Conservation (phyloP, 2,888 invertebrate genomes). For the Cynaeus angustus region DNA sequence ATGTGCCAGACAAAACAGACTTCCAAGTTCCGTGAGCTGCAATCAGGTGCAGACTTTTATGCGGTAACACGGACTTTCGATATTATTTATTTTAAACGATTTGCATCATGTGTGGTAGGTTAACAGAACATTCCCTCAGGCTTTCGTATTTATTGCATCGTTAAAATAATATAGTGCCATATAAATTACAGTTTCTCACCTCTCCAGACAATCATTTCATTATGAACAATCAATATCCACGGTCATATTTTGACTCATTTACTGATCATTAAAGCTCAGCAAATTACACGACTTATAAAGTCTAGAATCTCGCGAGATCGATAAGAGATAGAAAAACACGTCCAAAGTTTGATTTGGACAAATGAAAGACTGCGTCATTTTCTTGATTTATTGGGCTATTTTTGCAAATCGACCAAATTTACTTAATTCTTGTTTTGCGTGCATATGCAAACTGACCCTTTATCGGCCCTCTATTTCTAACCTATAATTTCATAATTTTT, state of each 20-base stretch:
- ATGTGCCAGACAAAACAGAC: background rate
- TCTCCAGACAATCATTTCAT: constrained; percentile 44
- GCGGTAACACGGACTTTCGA: constrained; percentile 14
- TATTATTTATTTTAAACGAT: constrained; percentile 35
- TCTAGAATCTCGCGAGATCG: too few relatives aligned
- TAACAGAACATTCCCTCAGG: constrained; percentile 31
- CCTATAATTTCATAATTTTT: constrained; percentile 11
- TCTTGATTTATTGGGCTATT: constrained; percentile 35
- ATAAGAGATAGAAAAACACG: constrained; percentile 38
- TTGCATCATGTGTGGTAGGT: constrained; percentile 35
- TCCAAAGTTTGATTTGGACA: constrained; percentile 37
- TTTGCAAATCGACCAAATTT: constrained; percentile 39
- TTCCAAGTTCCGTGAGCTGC: constrained; percentile 3
- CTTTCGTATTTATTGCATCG: constrained; percentile 45
- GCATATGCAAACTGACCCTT: constrained; percentile 24
- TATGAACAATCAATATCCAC: constrained; percentile 40
- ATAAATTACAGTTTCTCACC: constrained; percentile 47
- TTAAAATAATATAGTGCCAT: constrained; percentile 42
- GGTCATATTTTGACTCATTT: background rate
- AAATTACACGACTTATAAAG: too few relatives aligned
- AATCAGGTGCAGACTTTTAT: constrained; percentile 28
- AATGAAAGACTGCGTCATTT: constrained; percentile 32
- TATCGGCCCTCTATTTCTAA: constrained; percentile 19
- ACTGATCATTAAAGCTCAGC: too few relatives aligned
- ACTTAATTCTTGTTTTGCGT: constrained; percentile 34